phyloP scores from a whole-genome alignment of 2,113 vertebrate genomes.

The Monopterus albus region DNA sequence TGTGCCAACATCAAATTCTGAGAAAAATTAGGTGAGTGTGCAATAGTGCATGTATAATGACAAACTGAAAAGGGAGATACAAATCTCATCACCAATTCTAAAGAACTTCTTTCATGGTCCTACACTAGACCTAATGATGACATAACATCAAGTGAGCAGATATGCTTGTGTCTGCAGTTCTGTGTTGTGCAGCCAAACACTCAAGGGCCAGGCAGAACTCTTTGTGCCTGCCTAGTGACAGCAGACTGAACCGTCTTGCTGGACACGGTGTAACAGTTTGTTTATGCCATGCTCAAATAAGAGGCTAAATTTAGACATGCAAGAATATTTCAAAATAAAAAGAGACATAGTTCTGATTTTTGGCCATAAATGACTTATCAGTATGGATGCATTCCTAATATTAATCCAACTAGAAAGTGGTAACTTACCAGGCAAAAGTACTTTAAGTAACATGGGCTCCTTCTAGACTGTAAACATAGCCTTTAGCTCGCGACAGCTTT shows the following conservation, averaged over 20 bases:
- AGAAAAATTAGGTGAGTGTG: background rate
- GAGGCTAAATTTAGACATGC: conserved; percentile 40
- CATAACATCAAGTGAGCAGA: background rate
- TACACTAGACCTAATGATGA: background rate
- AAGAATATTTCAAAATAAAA: conserved; percentile 15
- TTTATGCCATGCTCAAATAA: conserved; percentile 27
- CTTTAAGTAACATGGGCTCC: background rate
- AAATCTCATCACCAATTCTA: background rate
- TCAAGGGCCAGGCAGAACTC: conserved; percentile 1
- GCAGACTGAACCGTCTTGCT: conserved; percentile 17
- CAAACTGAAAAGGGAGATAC: background rate
- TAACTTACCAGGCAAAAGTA: too few species aligned
- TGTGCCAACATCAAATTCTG: conserved; percentile 3
- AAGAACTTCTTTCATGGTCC: background rate
- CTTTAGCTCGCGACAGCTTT: background rate
- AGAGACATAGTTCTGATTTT: conserved; percentile 1
- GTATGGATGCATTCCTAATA: too few species aligned
- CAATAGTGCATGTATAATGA: background rate
- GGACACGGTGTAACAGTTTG: conserved; percentile 49
- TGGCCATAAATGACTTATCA: conserved; percentile 10
- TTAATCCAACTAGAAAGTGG: too few species aligned
- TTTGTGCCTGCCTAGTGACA: conserved; percentile 20
- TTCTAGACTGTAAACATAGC: background rate
- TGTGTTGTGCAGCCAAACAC: conserved; percentile 36
- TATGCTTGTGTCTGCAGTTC: background rate